phyloP scores from a whole-genome alignment of 2,113 vertebrate genomes.

The Muscicapa adusta region DNA sequence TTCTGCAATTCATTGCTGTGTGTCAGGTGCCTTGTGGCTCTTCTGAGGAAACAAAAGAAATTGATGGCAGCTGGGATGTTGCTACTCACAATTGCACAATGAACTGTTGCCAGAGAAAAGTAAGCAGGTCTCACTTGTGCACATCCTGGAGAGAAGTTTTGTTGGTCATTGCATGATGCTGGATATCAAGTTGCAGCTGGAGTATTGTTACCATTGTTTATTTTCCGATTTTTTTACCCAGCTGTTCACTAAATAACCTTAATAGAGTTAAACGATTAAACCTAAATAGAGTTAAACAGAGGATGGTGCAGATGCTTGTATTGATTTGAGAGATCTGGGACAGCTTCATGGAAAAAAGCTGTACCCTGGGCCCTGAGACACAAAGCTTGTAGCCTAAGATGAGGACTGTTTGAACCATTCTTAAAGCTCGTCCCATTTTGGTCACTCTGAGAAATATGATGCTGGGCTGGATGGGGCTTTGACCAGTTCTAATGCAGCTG shows the following conservation, averaged over 20 bases:
- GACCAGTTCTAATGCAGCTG: fast-evolving
- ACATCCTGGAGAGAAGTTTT: neutral
- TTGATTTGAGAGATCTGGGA: neutral
- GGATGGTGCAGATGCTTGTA: neutral
- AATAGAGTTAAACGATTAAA: neutral
- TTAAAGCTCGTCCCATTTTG: neutral
- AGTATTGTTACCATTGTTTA: neutral
- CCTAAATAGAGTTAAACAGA: neutral
- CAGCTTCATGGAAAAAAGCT: neutral
- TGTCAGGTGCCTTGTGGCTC: neutral
- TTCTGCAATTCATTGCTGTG: neutral
- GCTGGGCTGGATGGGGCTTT: neutral
- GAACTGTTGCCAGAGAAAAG: neutral
- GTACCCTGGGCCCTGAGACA: neutral
- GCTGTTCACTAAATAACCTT: neutral
- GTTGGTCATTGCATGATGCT: neutral
- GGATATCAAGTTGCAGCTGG: neutral
- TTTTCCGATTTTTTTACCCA: neutral
- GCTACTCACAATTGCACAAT: neutral
- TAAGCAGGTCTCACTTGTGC: fast-evolving
- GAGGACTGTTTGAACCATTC: neutral
- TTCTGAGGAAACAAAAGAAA: neutral
- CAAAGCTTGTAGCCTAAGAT: neutral
- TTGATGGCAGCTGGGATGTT: neutral
- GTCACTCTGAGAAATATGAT: neutral